Evolutionary conservation across 2,888 invertebrate species (phyloP), one percentile per base, ranked within the genome.

Genomic region (Germaria angustata): DNA sequence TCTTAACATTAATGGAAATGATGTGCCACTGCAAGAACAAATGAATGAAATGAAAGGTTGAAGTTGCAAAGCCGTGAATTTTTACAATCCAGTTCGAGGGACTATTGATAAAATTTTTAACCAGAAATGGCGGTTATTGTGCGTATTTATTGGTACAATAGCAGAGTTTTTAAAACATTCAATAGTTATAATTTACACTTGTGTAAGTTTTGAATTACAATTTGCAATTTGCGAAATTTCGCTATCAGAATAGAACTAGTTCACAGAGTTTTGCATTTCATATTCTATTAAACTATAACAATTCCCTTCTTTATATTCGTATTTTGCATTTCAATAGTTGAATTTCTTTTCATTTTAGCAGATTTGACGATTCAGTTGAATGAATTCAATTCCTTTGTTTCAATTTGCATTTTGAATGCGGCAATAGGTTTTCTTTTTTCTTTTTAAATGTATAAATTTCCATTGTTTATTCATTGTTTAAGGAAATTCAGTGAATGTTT

Each of bases 341-440:
- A 15, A 22, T 2, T 15, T 32, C 13, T 34, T 20, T 20, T 36
- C 15, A 2, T 20, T 24, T 1, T 11, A 22, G 13, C 46, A 65
- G 65, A 44, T 46, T 65, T 65, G 46, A 65, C 65, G 34, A 20
- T 65, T 65, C 34, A 49, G n/a, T 65, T 65, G 34, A 49, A 46
- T 49, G 34, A 32, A 46, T 65, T 32, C 28, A 0, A 20, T 46
- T 32, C 65, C 44, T 20, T 65, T 65, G 44, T 65, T 65, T 20
- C 46, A 63, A 11, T 44, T 63, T 28, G 9, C 15, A 65, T 65
- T 65, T 46, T 8, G 20, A 65, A 46, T 34, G 32, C 17, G 34
- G 46, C 46, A 32, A 46, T 46, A 20, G n/a, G 34, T 44, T 41
- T 63, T 63, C 15, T 44, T 63, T 20, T 13, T 36, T 34, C 36